phyloP scores from a whole-genome alignment of 92 coral and sea anemone species.

The Porites evermanni region DNA sequence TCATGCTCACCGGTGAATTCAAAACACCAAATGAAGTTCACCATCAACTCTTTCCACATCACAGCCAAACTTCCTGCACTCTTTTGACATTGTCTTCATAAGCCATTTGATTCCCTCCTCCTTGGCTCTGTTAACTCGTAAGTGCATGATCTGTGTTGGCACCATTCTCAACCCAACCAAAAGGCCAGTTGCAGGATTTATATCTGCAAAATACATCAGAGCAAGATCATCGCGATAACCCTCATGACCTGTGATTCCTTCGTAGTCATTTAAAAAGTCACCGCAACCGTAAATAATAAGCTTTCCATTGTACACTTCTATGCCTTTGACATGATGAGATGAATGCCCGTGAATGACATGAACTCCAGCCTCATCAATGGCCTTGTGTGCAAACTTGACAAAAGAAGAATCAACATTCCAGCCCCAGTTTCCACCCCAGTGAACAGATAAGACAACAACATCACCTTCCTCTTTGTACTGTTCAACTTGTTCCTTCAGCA shows the following conservation, averaged over 20 bases:
- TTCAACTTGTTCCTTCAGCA: slow-evolving; percentile 51
- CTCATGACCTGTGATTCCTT: slow-evolving; percentile 84
- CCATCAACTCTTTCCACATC: slow-evolving; percentile 64
- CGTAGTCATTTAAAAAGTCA: slow-evolving; percentile 86
- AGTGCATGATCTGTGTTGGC: slow-evolving; percentile 79
- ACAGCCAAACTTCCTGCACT: slow-evolving; percentile 76
- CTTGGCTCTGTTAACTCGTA: slow-evolving; percentile 77
- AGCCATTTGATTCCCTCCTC: slow-evolving; percentile 86
- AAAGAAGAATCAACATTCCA: slow-evolving; percentile 72
- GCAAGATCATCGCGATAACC: slow-evolving; percentile 75
- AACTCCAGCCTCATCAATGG: slow-evolving; percentile 79
- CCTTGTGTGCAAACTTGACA: slow-evolving; percentile 83
- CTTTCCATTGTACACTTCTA: slow-evolving; percentile 79
- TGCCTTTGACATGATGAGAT: slow-evolving; percentile 88
- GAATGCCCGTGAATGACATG: slow-evolving; percentile 90
- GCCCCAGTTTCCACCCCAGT: slow-evolving; percentile 97
- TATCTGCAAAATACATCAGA: slow-evolving; percentile 82
- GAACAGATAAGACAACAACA: slow-evolving; percentile 72
- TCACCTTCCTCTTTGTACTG: slow-evolving; percentile 74
- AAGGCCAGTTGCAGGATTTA: slow-evolving; percentile 63
- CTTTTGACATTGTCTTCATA: slow-evolving; percentile 75
- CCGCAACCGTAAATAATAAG: slow-evolving; percentile 90
- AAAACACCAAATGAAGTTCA: slow-evolving; percentile 73
- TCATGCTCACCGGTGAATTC: neutral
- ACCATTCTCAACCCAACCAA: slow-evolving; percentile 75